phyloP scores from a whole-genome alignment of 2,888 invertebrate species.

The Cactoblastis cactorum region DNA sequence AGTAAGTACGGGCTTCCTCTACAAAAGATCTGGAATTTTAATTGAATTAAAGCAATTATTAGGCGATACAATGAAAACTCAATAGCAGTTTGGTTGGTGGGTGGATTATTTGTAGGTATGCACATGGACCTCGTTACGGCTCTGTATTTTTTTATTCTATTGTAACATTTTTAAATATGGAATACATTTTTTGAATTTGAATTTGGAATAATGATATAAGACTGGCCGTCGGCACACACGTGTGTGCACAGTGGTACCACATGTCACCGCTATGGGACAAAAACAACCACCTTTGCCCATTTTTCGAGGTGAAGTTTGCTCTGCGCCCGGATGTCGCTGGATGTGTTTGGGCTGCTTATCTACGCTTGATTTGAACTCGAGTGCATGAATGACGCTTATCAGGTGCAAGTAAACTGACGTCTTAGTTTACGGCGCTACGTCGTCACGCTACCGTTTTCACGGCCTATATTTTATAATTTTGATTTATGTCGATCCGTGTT shows the following conservation, averaged over 20 bases:
- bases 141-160: not conserved
- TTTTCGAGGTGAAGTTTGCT: constrained; percentile 43
- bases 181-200: not conserved
- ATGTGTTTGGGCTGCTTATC: constrained; percentile 60
- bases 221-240: constrained; percentile 27
- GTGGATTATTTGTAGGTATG: constrained; percentile 22
- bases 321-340: constrained; percentile 59
- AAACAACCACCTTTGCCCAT: constrained; percentile 41
- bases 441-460: constrained; percentile 49
- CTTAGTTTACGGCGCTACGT: constrained; percentile 49
- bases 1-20: constrained; percentile 21
- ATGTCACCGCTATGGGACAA: constrained; percentile 39
- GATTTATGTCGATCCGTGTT: constrained; percentile 23
- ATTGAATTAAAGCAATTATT: constrained; percentile 33
- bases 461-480: constrained; percentile 25
- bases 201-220: constrained; percentile 3
- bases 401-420: constrained; percentile 50
- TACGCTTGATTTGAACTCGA: constrained; percentile 33
- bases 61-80: constrained; percentile 32
- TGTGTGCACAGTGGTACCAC: constrained; percentile 41
- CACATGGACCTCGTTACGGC: constrained; percentile 12
- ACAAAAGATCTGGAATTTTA: constrained; percentile 32
- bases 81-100: constrained; percentile 20
- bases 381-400: constrained; percentile 64
- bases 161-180: not conserved